Evolutionary conservation across 2,888 invertebrate species (phyloP), one percentile per base, ranked within the genome.

Genomic region (Conistra vaccinii): DNA sequence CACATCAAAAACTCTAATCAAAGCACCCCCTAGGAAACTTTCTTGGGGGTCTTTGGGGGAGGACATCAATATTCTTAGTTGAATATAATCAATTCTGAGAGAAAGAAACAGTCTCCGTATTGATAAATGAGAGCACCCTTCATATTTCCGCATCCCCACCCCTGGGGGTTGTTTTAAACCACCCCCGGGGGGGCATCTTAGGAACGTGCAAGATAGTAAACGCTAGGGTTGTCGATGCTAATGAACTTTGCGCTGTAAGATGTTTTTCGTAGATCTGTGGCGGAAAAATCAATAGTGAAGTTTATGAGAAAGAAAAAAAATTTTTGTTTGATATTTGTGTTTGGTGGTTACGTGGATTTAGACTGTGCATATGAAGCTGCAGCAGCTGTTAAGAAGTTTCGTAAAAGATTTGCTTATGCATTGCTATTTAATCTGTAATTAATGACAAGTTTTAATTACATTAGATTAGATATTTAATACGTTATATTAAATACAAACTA

Each of bases 31-130:
- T 84, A 91, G 80, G 90, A 93, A 94, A 93, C 91, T 93, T 94
- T 92, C 88, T 89, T 90, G 89, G 76, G 89, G 90, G 85, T 93
- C 91, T 85, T 89, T 90, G 88, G 76, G 89, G 90, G 85, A 92
- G 92, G 93, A 81, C 95, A 94, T 95, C 95, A 95, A 95, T 96
- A 96, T 95, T 95, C 95, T 94, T 94, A 95, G 94, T 93, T 92
- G 94, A 95, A 96, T 95, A 95, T 95, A 96, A 96, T 96, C 96
- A 96, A 96, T 96, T 96, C 96, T 95, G 94, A 94, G 93, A 93
- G 95, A 96, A 96, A 96, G 96, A 96, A 96, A 96, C 96, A 96
- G 95, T 96, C 95, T 92, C 93, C 95, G 95, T 96, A 96, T 96
- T 96, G 96, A 96, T 96, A 96, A 96, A 96, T 96, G 96, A 96